Conservation (phyloP, 1,140 invertebrate genomes). For the Pseudoatta argentina region DNA sequence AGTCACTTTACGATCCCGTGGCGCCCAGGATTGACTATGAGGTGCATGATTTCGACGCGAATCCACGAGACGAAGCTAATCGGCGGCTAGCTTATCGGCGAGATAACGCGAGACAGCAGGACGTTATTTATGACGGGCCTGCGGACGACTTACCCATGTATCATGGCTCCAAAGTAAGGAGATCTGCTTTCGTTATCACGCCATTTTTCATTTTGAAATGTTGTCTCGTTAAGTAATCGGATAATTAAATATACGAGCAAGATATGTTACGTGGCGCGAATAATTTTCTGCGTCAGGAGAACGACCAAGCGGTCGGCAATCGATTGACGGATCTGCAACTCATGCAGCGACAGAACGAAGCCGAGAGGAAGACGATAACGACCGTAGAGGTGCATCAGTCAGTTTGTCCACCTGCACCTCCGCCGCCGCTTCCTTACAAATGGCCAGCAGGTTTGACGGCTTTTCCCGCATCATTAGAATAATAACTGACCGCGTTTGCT, state of each 20-base stretch:
- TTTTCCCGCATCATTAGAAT: conserved; percentile 52
- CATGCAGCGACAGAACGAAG: conserved; percentile 75
- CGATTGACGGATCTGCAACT: conserved; percentile 70
- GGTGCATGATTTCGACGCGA: conserved; percentile 85
- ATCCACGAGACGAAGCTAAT: conserved; percentile 83
- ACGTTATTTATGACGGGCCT: conserved; percentile 78
- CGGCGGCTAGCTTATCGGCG: conserved; percentile 81
- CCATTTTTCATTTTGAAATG: background rate
- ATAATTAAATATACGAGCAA: conserved; percentile 15
- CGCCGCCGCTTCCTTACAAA: conserved; percentile 83
- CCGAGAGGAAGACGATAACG: conserved; percentile 82
- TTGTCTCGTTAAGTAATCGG: background rate
- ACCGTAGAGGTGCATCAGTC: conserved; percentile 85
- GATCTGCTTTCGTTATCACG: background rate
- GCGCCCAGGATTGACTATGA: conserved; percentile 83
- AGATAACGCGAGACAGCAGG: conserved; percentile 77
- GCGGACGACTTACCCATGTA: conserved; percentile 74
- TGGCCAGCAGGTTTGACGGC: conserved; percentile 81
- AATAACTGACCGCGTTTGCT: conserved; percentile 33
- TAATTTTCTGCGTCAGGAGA: conserved; percentile 75
- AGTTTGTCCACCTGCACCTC: conserved; percentile 82
- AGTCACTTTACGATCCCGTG: conserved; percentile 84
- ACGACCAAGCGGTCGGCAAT: conserved; percentile 71
- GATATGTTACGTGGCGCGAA: background rate
- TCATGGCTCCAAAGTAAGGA: conserved; percentile 70